phyloP scores from a whole-genome alignment of 2,113 vertebrate genomes.

The Peromyscus polionotus region DNA sequence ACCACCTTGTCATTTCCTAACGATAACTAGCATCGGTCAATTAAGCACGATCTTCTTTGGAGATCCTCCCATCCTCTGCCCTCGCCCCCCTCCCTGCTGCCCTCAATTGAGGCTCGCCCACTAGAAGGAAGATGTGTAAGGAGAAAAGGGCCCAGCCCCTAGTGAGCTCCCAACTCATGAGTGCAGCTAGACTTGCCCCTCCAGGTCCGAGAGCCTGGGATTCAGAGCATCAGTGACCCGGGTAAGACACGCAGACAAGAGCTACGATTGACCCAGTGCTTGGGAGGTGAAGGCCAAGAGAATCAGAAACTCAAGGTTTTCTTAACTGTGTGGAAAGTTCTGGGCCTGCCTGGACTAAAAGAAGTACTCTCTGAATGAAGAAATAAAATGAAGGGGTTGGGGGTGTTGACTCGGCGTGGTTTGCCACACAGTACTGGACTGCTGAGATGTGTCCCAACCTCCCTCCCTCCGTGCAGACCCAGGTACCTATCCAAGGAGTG shows the following conservation, averaged over 20 bases:
- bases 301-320: too few relatives aligned
- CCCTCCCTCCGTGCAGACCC: background rate
- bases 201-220: background rate
- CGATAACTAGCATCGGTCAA: background rate
- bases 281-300: background rate
- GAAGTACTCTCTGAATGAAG: background rate
- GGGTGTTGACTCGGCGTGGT: background rate
- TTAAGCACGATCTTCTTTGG: background rate
- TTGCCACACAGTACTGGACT: background rate
- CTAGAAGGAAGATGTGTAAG: fast-evolving
- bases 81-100: background rate
- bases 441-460: background rate
- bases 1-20: background rate
- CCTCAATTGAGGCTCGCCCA: too few relatives aligned
- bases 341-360: background rate
- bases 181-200: background rate
- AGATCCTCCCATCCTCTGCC: too few relatives aligned
- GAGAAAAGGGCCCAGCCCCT: background rate
- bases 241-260: background rate
- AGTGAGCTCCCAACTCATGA: background rate
- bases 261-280: background rate
- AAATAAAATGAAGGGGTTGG: background rate
- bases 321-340: background rate
- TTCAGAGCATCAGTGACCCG: background rate
- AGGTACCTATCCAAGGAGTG: constrained; percentile 87